Conservation (phyloP, 1,140 invertebrate species). For the Bombus difficillimus region DNA sequence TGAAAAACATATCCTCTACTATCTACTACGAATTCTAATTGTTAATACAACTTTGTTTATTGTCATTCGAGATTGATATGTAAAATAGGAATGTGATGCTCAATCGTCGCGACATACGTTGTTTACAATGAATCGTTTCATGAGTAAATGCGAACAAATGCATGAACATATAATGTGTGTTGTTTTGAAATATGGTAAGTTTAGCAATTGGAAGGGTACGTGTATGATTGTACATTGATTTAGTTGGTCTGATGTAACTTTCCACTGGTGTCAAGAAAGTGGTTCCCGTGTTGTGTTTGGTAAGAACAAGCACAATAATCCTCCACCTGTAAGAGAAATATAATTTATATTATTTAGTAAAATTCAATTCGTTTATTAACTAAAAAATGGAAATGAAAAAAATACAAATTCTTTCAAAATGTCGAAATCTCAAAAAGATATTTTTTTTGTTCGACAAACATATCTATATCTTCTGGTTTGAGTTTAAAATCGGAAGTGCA, state of each 20-base stretch:
- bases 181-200: neutral
- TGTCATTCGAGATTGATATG: conserved; percentile 29
- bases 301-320: conserved; percentile 91
- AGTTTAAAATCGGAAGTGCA: too few species aligned
- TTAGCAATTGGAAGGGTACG: conserved; percentile 28
- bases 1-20: neutral
- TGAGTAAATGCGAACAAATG: conserved; percentile 34
- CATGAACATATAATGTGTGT: neutral
- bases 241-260: conserved; percentile 10
- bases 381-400: neutral
- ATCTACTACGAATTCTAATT: neutral
- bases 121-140: conserved; percentile 1
- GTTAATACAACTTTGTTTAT: conserved; percentile 35
- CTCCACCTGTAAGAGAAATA: conserved; percentile 85
- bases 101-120: neutral
- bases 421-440: too few species aligned
- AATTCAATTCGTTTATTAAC: neutral
- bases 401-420: neutral
- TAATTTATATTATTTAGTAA: neutral
- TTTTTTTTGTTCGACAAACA: too few species aligned
- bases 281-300: conserved; percentile 93
- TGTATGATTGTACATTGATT: conserved; percentile 47
- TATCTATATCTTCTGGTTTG: too few species aligned
- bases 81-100: conserved; percentile 39
- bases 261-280: conserved; percentile 85